A percentile compares a stretch with the other conserved stretches of the same genome.
Evolutionary conservation across 1,140 invertebrate species (phyloP).

Genomic region (Phocides pigmalion): DNA sequence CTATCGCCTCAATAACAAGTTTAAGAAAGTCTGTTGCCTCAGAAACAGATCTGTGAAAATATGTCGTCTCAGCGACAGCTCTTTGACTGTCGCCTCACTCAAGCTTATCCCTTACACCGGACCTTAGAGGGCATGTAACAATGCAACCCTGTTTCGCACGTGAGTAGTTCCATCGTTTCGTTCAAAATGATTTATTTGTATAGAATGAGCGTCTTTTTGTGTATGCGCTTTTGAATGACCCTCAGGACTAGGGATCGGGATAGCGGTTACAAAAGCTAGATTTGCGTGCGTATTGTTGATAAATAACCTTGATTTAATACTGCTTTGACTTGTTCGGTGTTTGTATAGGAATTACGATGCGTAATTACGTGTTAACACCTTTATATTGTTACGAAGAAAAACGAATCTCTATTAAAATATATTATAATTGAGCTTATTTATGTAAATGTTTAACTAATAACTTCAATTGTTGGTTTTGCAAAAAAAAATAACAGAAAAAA

Average conservation of each 20-base stretch:
- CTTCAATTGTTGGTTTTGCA: no score
- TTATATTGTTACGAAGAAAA: neutral
- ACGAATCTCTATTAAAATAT: no score
- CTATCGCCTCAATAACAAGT: no score
- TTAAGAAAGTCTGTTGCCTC: no score
- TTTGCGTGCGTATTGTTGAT: constrained; percentile 25
- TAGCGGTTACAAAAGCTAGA: constrained; percentile 12
- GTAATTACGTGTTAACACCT: constrained; percentile 8
- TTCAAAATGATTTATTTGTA: constrained; percentile 67
- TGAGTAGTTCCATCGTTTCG: constrained; percentile 58
- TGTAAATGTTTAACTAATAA: no score
- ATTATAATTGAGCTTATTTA: no score
- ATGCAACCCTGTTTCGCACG: constrained; percentile 64
- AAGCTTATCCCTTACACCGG: constrained; percentile 36
- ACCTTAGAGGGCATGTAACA: constrained; percentile 54
- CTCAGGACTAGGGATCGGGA: constrained; percentile 17
- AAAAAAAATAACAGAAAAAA: no score
- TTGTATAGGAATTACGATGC: constrained; percentile 3
- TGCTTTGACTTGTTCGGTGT: neutral
- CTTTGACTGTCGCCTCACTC: no score
- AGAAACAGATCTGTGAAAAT: no score
- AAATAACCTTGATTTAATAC: constrained; percentile 24
- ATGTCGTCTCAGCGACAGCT: no score
- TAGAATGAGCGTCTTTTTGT: constrained; percentile 39
- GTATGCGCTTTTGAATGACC: constrained; percentile 18